Conservation (phyloP, 1,140 invertebrate species). For the Platyscapa corneri region DNA sequence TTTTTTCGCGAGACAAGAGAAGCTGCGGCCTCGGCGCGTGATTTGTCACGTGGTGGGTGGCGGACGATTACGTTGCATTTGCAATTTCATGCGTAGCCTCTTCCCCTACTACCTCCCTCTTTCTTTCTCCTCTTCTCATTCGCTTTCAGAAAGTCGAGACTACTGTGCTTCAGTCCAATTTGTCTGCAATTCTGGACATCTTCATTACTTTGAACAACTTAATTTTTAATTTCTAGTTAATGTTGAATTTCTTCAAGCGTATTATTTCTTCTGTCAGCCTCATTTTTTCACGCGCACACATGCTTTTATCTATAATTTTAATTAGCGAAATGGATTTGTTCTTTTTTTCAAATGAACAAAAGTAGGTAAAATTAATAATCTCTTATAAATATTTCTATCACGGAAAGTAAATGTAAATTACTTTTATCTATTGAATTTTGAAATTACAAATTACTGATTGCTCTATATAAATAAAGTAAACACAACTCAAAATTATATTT, state of each 20-base stretch:
- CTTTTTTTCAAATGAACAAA: no score
- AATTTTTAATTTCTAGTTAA: neutral
- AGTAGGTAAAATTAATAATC: no score
- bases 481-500: neutral
- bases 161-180: conserved; percentile 31
- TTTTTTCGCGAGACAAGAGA: conserved; percentile 58
- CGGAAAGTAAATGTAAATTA: no score
- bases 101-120: conserved; percentile 46
- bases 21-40: conserved; percentile 56
- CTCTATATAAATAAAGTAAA: no score
- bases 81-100: conserved; percentile 69
- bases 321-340: neutral
- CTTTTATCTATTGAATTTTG: no score
- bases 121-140: neutral
- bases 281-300: neutral
- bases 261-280: neutral
- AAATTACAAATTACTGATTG: no score
- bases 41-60: conserved; percentile 73
- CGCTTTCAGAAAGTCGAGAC: conserved; percentile 44
- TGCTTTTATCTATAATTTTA: neutral
- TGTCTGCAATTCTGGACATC: conserved; percentile 23
- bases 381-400: no score
- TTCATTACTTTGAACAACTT: conserved; percentile 23
- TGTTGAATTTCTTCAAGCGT: neutral
- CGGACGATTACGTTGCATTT: conserved; percentile 72